phyloP scores from a whole-genome alignment of 2,888 invertebrate species.

The Chaitophorus viminalis region DNA sequence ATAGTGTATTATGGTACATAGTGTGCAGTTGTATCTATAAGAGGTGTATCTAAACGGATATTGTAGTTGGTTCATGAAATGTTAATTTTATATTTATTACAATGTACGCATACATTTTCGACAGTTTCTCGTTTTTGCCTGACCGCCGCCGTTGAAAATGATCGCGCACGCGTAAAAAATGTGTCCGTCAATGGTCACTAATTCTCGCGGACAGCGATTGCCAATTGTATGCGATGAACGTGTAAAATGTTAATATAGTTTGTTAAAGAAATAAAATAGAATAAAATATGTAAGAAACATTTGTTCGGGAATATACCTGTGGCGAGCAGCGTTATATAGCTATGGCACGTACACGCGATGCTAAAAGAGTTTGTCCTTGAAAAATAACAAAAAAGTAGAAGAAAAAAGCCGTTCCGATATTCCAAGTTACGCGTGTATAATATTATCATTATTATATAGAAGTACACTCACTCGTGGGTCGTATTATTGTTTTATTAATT shows the following conservation, averaged over 20 bases:
- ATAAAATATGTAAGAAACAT: neutral
- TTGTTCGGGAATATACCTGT: neutral
- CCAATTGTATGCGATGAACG: neutral
- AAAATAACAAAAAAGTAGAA: neutral
- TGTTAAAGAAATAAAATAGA: too few species aligned
- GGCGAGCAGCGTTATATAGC: neutral
- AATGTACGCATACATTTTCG: neutral
- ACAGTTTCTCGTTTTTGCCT: neutral
- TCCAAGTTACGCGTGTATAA: neutral
- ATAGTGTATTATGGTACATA: too few species aligned
- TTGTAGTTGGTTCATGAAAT: conserved; percentile 17
- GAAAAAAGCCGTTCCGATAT: neutral
- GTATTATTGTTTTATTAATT: neutral
- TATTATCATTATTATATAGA: too few species aligned
- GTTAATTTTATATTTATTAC: neutral
- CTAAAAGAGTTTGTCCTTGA: neutral
- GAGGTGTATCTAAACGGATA: conserved; percentile 29
- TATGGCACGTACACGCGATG: neutral
- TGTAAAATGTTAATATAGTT: neutral
- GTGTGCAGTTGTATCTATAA: neutral
- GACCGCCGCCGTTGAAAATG: neutral
- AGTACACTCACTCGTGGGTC: neutral
- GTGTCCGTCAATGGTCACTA: conserved; percentile 9
- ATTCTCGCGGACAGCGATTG: neutral
- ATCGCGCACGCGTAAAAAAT: neutral